phyloP scores from a whole-genome alignment of 64 coral and sea anemone genomes.

The Hydrozoanthus tunicans region DNA sequence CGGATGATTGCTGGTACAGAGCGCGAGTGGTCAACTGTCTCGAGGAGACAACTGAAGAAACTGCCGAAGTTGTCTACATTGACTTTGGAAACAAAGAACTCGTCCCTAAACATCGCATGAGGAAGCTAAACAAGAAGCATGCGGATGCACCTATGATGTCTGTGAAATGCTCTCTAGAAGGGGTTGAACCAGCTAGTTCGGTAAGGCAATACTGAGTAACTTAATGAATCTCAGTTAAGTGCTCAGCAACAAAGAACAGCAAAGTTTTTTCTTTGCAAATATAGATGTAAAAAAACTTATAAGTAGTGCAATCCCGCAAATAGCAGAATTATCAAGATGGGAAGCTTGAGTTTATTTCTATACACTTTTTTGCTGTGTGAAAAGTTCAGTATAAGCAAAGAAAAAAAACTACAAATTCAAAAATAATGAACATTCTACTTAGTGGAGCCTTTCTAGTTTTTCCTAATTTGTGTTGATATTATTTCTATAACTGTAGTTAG shows the following conservation, averaged over 20 bases:
- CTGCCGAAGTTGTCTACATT: slow-evolving; percentile 70
- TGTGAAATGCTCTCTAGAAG: slow-evolving; percentile 66
- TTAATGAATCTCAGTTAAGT: neutral
- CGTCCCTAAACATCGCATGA: slow-evolving; percentile 56
- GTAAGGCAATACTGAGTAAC: neutral
- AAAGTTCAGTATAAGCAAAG: too few relatives aligned
- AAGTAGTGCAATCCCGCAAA: too few relatives aligned
- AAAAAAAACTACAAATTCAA: too few relatives aligned
- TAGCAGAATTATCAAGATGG: too few relatives aligned
- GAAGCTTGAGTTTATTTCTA: neutral
- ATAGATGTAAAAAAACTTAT: neutral
- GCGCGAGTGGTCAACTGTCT: slow-evolving; percentile 61
- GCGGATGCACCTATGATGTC: slow-evolving; percentile 87
- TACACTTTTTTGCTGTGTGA: too few relatives aligned
- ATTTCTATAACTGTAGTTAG: too few relatives aligned
- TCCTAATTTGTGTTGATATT: too few relatives aligned
- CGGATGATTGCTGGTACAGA: slow-evolving; percentile 80
- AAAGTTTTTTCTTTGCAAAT: neutral
- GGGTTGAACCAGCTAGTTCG: slow-evolving; percentile 17
- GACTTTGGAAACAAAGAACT: slow-evolving; percentile 89
- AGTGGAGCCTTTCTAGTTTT: too few relatives aligned
- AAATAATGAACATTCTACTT: too few relatives aligned
- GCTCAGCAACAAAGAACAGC: neutral
- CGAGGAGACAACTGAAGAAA: neutral
- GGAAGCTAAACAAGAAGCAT: slow-evolving; percentile 66